These are phyloP conservation scores for Collichthys lucidus DNA, from an alignment of 2,113 vertebrate genomes.

Conservation along the genomic window DNA sequence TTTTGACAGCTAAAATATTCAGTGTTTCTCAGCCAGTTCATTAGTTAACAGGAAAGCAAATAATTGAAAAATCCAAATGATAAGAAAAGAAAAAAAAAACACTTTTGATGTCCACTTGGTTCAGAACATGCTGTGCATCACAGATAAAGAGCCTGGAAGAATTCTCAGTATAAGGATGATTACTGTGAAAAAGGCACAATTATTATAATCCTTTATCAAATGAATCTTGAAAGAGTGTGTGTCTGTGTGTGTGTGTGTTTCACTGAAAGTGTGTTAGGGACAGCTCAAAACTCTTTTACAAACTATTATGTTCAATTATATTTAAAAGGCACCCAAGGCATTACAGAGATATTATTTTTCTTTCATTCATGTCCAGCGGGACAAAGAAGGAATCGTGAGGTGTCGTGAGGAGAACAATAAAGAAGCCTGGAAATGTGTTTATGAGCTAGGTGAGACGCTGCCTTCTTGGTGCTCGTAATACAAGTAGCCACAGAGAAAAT, in stretches of 20 bases:
- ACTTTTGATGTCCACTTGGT: background rate
- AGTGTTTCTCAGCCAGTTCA: background rate
- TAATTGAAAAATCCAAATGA: background rate
- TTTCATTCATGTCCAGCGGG: background rate
- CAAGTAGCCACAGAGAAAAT: constrained; percentile 2
- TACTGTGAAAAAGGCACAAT: background rate
- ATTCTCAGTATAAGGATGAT: background rate
- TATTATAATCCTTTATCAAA: constrained; percentile 29
- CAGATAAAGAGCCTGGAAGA: background rate
- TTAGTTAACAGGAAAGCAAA: background rate
- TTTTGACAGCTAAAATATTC: background rate
- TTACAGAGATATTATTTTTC: background rate
- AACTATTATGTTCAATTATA: background rate
- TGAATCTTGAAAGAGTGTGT: background rate
- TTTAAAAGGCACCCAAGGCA: background rate
- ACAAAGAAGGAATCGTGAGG: background rate
- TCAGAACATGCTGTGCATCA: background rate
- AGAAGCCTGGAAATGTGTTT: background rate
- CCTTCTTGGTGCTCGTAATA: background rate
- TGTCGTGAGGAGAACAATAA: background rate
- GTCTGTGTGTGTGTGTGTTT: background rate
- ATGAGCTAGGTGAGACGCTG: background rate
- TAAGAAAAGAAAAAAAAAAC: background rate
- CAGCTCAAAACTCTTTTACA: constrained; percentile 9
- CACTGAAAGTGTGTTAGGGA: background rate